These are phyloP conservation scores for Podarcis muralis DNA, from an alignment of 2,113 vertebrate species.

Conservation along the genomic window DNA sequence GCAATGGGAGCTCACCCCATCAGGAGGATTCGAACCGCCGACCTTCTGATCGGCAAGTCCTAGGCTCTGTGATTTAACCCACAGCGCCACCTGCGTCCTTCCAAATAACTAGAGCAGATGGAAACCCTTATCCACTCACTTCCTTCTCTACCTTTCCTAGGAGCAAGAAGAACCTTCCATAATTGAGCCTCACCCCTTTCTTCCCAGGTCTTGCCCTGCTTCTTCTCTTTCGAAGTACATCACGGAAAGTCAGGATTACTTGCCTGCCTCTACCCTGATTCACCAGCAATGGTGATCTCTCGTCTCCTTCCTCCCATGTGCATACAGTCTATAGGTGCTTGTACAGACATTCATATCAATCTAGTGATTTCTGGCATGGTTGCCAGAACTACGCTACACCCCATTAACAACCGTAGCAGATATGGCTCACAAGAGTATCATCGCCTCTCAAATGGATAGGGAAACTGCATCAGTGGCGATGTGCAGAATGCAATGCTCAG, in stretches of 20 bases:
- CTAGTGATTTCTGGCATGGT: neutral
- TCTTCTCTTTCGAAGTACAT: neutral
- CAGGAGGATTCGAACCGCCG: too few species aligned
- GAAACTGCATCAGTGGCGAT: neutral
- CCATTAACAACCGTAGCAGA: too few species aligned
- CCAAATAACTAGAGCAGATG: neutral
- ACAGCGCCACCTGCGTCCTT: too few species aligned
- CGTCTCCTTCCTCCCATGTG: neutral
- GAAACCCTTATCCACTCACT: neutral
- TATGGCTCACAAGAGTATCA: too few species aligned
- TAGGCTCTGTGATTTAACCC: too few species aligned
- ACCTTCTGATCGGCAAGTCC: too few species aligned
- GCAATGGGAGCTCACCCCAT: too few species aligned
- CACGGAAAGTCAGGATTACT: neutral
- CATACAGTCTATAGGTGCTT: neutral
- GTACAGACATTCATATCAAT: neutral
- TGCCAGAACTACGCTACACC: too few species aligned
- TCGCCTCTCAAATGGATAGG: neutral
- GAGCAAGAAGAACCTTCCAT: neutral
- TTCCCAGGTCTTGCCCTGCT: neutral
- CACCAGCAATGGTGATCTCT: neutral
- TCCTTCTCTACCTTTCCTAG: neutral
- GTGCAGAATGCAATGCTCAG: conserved; percentile 17
- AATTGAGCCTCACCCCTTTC: neutral
- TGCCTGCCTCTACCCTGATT: neutral